Evolutionary conservation across 2,888 invertebrate genomes (phyloP).

Genomic region (Campopleginae sp.): DNA sequence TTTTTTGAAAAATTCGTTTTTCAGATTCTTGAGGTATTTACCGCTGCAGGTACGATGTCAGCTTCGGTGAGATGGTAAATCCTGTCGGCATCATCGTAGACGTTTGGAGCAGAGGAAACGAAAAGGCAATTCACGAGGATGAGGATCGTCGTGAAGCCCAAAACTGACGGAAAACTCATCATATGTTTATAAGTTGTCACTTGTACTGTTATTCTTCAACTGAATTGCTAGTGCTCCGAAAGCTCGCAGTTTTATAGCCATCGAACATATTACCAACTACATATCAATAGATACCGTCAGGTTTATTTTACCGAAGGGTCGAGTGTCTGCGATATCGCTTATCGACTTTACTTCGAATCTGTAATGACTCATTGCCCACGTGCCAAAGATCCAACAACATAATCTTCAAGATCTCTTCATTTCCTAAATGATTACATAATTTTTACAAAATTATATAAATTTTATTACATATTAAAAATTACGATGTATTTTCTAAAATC

Average conservation of each 20-base stretch:
- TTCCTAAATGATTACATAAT: not conserved
- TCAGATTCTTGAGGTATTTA: not conserved
- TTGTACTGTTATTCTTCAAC: conserved; percentile 13
- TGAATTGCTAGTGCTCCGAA: not conserved
- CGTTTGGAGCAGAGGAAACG: not conserved
- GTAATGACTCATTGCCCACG: not conserved
- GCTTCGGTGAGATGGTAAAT: not conserved
- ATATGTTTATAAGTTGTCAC: not conserved
- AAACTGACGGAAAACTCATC: not conserved
- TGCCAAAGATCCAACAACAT: not conserved
- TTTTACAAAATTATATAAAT: no score
- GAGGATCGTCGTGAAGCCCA: conserved; percentile 17
- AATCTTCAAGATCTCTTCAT: not conserved
- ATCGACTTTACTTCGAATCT: conserved; percentile 8
- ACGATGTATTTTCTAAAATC: no score
- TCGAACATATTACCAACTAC: not conserved
- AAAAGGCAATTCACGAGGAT: not conserved
- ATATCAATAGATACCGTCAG: not conserved
- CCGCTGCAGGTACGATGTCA: not conserved
- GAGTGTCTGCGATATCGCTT: not conserved
- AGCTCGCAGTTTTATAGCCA: conserved; percentile 11
- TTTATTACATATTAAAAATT: no score
- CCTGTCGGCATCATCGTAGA: not conserved
- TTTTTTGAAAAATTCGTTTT: not conserved
- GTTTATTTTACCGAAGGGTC: not conserved